Conservation (phyloP, 2,888 invertebrate genomes). For the Synergus laeviventris region DNA sequence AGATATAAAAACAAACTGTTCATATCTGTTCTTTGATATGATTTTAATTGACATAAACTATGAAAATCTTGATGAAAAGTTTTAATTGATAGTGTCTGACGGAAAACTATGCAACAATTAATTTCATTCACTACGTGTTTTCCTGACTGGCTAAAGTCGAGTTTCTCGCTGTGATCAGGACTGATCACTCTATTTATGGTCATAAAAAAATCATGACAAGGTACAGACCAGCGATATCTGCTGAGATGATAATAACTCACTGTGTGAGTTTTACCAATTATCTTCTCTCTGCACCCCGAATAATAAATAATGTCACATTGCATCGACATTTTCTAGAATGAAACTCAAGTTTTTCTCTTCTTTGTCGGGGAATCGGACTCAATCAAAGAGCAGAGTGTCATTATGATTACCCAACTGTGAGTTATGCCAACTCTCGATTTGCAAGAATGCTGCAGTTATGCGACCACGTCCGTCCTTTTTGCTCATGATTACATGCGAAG, state of each 20-base stretch:
- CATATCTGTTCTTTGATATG: no score
- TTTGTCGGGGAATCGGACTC: constrained; percentile 3
- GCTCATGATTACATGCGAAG: not conserved
- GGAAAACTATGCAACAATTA: not conserved
- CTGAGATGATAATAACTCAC: constrained; percentile 30
- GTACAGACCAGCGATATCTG: constrained; percentile 7
- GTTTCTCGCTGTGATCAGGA: constrained; percentile 24
- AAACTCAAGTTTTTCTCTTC: constrained; percentile 22
- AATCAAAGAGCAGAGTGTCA: constrained; percentile 26
- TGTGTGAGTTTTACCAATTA: constrained; percentile 37
- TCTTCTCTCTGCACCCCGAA: constrained; percentile 12
- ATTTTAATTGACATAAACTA: not conserved
- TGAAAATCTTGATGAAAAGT: not conserved
- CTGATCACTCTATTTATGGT: constrained; percentile 40
- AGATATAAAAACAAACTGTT: not conserved
- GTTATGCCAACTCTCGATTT: constrained; percentile 13
- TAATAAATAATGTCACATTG: constrained; percentile 31
- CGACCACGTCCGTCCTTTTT: constrained; percentile 9
- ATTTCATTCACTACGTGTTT: constrained; percentile 12
- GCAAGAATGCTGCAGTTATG: constrained; percentile 17
- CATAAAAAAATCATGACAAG: constrained; percentile 23
- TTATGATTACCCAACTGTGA: constrained; percentile 27
- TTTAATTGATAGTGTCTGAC: constrained; percentile 22
- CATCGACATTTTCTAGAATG: constrained; percentile 3
- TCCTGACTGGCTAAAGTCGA: constrained; percentile 15